phyloP scores from a whole-genome alignment of 2,888 invertebrate genomes.

The Exephanes ischioxanthus region DNA sequence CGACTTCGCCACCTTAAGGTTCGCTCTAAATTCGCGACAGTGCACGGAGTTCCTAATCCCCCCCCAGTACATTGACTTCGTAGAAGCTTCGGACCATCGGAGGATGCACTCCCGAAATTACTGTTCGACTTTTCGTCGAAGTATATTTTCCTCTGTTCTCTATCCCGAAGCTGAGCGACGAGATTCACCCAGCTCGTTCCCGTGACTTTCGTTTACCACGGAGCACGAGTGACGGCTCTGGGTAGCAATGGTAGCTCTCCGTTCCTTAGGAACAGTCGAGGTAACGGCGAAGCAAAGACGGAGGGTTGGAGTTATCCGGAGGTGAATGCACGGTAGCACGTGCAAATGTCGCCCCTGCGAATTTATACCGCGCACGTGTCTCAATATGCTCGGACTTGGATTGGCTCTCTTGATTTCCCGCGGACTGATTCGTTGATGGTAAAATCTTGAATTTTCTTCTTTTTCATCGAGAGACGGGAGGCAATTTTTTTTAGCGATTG shows the following conservation, averaged over 20 bases:
- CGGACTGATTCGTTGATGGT: slow-evolving; percentile 11
- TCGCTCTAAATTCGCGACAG: slow-evolving; percentile 40
- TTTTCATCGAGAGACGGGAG: not conserved
- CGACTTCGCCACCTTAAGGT: slow-evolving; percentile 13
- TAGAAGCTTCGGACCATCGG: not conserved
- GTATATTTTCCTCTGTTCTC: slow-evolving; percentile 28
- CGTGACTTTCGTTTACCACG: slow-evolving; percentile 7
- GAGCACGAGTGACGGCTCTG: not conserved
- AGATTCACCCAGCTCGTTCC: not conserved
- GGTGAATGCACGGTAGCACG: slow-evolving; percentile 16
- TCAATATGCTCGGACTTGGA: slow-evolving; percentile 34
- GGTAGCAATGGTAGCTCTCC: not conserved
- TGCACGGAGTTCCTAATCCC: slow-evolving; percentile 8
- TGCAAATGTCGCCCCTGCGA: slow-evolving; percentile 38
- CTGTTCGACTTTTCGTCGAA: slow-evolving; percentile 61
- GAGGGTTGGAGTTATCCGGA: not conserved
- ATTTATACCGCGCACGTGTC: slow-evolving; percentile 53
- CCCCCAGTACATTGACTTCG: slow-evolving; percentile 28
- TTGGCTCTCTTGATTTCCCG: slow-evolving; percentile 21
- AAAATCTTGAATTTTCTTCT: slow-evolving; percentile 10
- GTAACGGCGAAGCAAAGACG: slow-evolving; percentile 23
- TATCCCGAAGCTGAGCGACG: not conserved
- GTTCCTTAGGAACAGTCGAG: not conserved
- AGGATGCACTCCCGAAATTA: slow-evolving; percentile 61
- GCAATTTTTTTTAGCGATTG: not conserved